phyloP scores from a whole-genome alignment of 2,113 vertebrate genomes.

The Sylvia atricapilla region DNA sequence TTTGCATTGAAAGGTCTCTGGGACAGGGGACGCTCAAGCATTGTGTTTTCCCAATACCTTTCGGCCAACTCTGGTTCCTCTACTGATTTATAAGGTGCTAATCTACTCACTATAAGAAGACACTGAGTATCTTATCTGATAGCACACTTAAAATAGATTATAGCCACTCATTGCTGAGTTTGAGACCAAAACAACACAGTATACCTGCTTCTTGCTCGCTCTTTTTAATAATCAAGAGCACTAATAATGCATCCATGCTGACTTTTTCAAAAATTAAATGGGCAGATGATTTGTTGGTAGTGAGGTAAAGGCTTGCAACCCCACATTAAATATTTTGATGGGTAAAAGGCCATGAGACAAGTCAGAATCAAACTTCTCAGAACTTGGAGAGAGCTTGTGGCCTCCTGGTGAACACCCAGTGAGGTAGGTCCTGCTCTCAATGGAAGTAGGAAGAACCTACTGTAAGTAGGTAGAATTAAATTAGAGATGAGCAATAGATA shows the following conservation, averaged over 20 bases:
- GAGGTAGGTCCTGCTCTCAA: background rate
- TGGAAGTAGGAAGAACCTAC: background rate
- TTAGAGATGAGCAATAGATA: background rate
- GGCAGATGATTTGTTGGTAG: background rate
- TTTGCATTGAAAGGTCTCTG: constrained; percentile 50
- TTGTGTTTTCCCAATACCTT: background rate
- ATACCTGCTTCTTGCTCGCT: background rate
- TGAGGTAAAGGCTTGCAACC: background rate
- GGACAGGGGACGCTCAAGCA: background rate
- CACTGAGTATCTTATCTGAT: background rate
- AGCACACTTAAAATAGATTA: background rate
- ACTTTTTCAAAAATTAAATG: background rate
- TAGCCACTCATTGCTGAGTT: background rate
- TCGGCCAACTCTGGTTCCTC: background rate
- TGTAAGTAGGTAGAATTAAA: background rate
- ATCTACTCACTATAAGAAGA: background rate
- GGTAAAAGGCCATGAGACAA: background rate
- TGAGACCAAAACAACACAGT: background rate
- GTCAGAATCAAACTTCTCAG: background rate
- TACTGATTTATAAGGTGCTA: constrained; percentile 20
- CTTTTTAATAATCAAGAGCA: background rate
- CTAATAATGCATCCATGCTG: background rate
- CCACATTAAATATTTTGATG: background rate
- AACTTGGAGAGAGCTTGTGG: background rate
- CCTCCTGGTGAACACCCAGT: background rate